Base-by-base conservation (phyloP, 2,888 invertebrate genomes). In the Strigamia crassipes region DNA sequence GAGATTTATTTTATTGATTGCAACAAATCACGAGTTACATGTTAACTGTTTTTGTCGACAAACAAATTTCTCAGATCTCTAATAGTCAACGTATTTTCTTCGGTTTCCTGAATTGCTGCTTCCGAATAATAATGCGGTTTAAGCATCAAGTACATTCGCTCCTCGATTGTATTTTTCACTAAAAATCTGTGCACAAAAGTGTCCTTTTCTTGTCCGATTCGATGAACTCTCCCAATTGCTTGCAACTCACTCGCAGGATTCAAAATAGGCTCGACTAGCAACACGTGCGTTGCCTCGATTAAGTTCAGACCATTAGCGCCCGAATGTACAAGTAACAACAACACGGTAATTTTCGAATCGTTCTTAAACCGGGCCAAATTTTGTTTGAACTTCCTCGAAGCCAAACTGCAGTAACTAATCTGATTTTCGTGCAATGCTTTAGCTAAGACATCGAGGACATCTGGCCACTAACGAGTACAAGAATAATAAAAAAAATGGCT, bases 231-330 rank as follows among this genome's bases (percentile, higher is more conserved):
- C 0, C 94, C 94, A 82, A 94, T 91, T 0, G 94, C 94, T 88
- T 94, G 94, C 15, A 91, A 87, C 85, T 94, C 93, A 85, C 92
- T 92, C 0, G 92, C 92, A 1, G 91, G 91, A 87, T 94, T 93
- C 21, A 94, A 88, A 61, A 93, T 89, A 0, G 94, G 94, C 85
- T 94, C 94, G 0, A 93, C 91, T 27, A 94, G 88, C 79, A 94
- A 89, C 0, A 94, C 92, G 87, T 94, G 93, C 0, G 92, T 93
- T 0, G 94, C 94, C 88, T 94, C 94, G 38, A 92, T 91, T 79
- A 94, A 88, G 88, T 94, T 94, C 13, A 94, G 88, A 0, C 94
- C 94, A 86, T 94, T 94, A 0, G 92, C 90, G n/a, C 94, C 94
- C 81, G 90, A 89, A 80, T 90, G 86, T 21, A 94, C 87, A 0